Conservation (phyloP, 2,113 vertebrate species). For the Todiramphus saurophagus region DNA sequence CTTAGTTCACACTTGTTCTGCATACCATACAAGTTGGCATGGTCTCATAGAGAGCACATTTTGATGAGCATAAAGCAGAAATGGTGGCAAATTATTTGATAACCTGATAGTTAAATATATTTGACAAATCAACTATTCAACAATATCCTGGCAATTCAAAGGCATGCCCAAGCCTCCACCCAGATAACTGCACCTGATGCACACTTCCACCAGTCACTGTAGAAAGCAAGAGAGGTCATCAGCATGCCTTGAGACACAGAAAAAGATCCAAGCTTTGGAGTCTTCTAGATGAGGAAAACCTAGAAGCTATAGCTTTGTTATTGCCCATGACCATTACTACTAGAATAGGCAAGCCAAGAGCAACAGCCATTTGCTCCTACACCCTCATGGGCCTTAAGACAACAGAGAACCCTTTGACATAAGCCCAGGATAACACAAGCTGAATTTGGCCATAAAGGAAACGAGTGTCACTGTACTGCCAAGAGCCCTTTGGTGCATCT, state of each 20-base stretch:
- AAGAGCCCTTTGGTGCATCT: no score
- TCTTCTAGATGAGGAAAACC: not conserved
- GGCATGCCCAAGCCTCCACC: not conserved
- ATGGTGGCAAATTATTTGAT: not conserved
- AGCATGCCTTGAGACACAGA: not conserved
- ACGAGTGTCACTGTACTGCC: not conserved
- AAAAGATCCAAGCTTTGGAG: not conserved
- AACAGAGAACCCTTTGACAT: not conserved
- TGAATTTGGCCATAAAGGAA: not conserved
- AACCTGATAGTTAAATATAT: not conserved
- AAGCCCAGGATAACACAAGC: not conserved
- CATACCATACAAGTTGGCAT: fast-evolving
- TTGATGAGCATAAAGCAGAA: not conserved
- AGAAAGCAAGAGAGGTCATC: not conserved
- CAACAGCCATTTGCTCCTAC: not conserved
- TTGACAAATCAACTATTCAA: not conserved
- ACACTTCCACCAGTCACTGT: not conserved
- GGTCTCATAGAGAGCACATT: not conserved
- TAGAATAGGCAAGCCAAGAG: not conserved
- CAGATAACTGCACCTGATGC: not conserved
- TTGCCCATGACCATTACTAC: not conserved
- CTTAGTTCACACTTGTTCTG: not conserved
- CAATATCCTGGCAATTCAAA: not conserved
- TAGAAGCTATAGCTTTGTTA: not conserved
- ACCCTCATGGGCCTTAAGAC: not conserved